Evolutionary conservation across 2,113 vertebrate genomes (phyloP), one percentile per base, ranked within the genome.

Genomic region (Danionella cerebrum): DNA sequence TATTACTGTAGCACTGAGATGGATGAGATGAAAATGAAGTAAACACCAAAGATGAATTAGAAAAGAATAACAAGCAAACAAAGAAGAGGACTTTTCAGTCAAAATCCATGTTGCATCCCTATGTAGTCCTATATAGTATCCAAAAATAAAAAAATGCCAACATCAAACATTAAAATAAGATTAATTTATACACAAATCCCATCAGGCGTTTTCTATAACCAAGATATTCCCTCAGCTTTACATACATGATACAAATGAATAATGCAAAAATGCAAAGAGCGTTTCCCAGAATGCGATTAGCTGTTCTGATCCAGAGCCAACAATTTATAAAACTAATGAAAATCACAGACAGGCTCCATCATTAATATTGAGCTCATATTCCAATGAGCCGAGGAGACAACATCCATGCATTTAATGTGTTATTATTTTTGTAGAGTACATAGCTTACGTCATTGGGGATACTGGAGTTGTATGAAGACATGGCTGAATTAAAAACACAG

Each of bases 181-280:
- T 57, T n/a, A 24, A n/a, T 57, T 41, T 59, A 21, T 58, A 39
- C 6, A 11, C 2, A 1, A 27, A 16, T 59, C 36, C 39, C 38
- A 6, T 59, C 22, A 62, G 16, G 33, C 31, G 13, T 47, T 19
- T 31, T n/a, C 39, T 45, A 45, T 13, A 21, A 7, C 41, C 6
- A 33, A 31, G 12, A 11, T 18, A 12, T 36, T 16, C 16, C 44
- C 14, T 48, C 19, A 64, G 44, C 3, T 64, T 47, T 33, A 22
- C 18, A 64, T 63, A 64, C 29, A 41, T 64, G 44, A 19, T 29
- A 36, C 59, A 64, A 22, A 64, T 64, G 18, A 64, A 64, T 64
- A 48, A 48, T 64, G 13, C 29, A 64, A 36, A 35, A 36, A 64
- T 24, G 59, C 11, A 6, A 48, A 63, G 47, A 35, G 35, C n/a